Percentiles rank a stretch among this genome's conserved stretches.
Evolutionary conservation across 2,113 vertebrate genomes (phyloP).

Genomic region (Boulengeromyrus knoepffleri): DNA sequence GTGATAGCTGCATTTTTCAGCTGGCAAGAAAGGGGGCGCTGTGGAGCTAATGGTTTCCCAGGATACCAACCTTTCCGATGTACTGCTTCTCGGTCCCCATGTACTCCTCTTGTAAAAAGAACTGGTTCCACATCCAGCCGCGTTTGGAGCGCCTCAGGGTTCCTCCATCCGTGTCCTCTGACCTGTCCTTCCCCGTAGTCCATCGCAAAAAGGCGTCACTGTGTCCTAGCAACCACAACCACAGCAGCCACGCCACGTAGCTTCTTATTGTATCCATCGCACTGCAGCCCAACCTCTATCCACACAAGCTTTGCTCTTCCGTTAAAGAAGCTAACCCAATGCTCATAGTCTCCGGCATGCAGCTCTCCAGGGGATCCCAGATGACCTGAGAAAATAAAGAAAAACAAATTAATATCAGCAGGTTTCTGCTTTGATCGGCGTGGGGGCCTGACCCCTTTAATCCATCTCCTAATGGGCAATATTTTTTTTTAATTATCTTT

Average conservation of each 20-base stretch:
- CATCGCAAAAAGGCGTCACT: slow-evolving; percentile 59
- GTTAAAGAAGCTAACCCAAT: slow-evolving; percentile 19
- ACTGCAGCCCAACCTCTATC: slow-evolving; percentile 39
- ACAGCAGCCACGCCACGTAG: slow-evolving; percentile 65
- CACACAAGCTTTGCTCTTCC: slow-evolving; percentile 32
- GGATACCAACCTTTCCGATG: slow-evolving; percentile 85
- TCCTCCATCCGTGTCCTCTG: slow-evolving; percentile 15
- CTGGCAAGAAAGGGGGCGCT: not conserved
- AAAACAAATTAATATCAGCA: not conserved
- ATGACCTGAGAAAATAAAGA: slow-evolving; percentile 30
- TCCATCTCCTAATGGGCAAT: not conserved
- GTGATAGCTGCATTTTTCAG: not conserved
- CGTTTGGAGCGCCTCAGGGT: slow-evolving; percentile 73
- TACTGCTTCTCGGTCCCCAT: slow-evolving; percentile 86
- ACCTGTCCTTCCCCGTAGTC: slow-evolving; percentile 47
- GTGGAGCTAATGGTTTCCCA: not conserved
- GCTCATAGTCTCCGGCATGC: slow-evolving; percentile 39
- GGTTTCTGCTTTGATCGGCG: not conserved
- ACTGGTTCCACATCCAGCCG: slow-evolving; percentile 98
- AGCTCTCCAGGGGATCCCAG: slow-evolving; percentile 11
- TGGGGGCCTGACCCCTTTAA: not conserved
- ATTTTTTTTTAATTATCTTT: not conserved
- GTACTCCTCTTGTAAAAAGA: slow-evolving; percentile 91
- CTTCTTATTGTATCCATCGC: slow-evolving; percentile 67
- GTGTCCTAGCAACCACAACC: slow-evolving; percentile 63